phyloP scores from a whole-genome alignment of 2,888 invertebrate genomes.

The Crioceris asparagi region DNA sequence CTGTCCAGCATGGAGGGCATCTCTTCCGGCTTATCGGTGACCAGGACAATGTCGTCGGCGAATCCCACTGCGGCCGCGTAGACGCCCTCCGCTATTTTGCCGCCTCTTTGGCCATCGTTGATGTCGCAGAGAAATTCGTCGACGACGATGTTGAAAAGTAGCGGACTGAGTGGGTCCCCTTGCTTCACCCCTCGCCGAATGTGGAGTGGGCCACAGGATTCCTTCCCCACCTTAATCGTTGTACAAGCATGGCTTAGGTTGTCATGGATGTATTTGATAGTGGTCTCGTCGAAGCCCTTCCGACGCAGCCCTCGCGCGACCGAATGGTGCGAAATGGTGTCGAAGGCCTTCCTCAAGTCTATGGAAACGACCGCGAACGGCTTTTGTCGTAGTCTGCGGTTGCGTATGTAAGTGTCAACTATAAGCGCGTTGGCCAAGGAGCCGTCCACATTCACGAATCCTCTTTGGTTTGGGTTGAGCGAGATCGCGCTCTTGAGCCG shows the following conservation, averaged over 20 bases:
- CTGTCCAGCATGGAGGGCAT: background rate
- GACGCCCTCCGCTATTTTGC: background rate
- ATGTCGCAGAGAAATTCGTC: slow-evolving; percentile 18
- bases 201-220: slow-evolving; percentile 7
- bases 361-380: slow-evolving; percentile 10
- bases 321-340: slow-evolving; percentile 17
- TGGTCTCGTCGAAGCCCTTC: slow-evolving; percentile 7
- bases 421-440: slow-evolving; percentile 29
- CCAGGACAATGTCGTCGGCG: slow-evolving; percentile 19
- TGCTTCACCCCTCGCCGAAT: slow-evolving; percentile 32
- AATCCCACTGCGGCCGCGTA: slow-evolving; percentile 13
- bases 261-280: slow-evolving; percentile 1
- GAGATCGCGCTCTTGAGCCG: slow-evolving; percentile 6
- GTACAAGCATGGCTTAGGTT: slow-evolving; percentile 7
- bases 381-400: background rate
- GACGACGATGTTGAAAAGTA: slow-evolving; percentile 22
- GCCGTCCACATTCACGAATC: slow-evolving; percentile 30
- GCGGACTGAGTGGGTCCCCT: slow-evolving; percentile 32
- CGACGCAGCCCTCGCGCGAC: slow-evolving; percentile 12
- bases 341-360: slow-evolving; percentile 19
- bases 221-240: slow-evolving; percentile 10
- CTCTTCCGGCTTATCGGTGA: slow-evolving; percentile 1
- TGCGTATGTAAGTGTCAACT: slow-evolving; percentile 19
- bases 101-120: background rate
- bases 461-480: slow-evolving; percentile 21